Percentiles rank a stretch among this genome's conserved stretches.
Evolutionary conservation across 2,888 invertebrate species (phyloP).

Genomic region (Aphidius colemani): DNA sequence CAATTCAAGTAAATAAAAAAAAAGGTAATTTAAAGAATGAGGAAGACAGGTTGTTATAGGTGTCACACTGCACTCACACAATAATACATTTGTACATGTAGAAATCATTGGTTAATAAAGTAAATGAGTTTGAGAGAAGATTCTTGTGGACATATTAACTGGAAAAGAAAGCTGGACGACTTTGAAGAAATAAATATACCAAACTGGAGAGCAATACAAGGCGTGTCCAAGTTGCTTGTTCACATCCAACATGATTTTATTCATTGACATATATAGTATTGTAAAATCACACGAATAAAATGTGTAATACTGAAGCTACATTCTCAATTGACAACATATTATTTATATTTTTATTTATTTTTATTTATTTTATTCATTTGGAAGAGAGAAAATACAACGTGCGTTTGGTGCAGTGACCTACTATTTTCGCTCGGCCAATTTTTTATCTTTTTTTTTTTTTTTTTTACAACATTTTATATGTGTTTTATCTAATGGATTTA

Average conservation of each 20-base stretch:
- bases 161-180: slow-evolving; percentile 53
- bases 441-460: slow-evolving; percentile 21
- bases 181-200: slow-evolving; percentile 46
- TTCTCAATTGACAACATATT: slow-evolving; percentile 35
- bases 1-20: too few species aligned
- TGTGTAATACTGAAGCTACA: slow-evolving; percentile 36
- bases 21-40: too few species aligned
- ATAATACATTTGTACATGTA: too few species aligned
- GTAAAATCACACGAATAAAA: slow-evolving; percentile 1
- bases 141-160: slow-evolving; percentile 39
- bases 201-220: slow-evolving; percentile 18
- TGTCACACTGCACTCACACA: too few species aligned
- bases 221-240: slow-evolving; percentile 23
- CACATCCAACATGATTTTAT: slow-evolving; percentile 12
- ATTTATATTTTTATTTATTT: too few species aligned
- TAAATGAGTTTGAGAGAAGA: not conserved
- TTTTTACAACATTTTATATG: slow-evolving; percentile 14
- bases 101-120: not conserved
- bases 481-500: not conserved
- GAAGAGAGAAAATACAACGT: slow-evolving; percentile 51
- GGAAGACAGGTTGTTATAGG: too few species aligned
- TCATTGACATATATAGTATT: slow-evolving; percentile 13
- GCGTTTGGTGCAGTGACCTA: slow-evolving; percentile 60
- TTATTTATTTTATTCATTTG: too few species aligned
- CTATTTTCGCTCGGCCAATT: slow-evolving; percentile 57